Base-by-base conservation (phyloP, 2,888 invertebrate species). In the Hemicrepidius hirtus region DNA sequence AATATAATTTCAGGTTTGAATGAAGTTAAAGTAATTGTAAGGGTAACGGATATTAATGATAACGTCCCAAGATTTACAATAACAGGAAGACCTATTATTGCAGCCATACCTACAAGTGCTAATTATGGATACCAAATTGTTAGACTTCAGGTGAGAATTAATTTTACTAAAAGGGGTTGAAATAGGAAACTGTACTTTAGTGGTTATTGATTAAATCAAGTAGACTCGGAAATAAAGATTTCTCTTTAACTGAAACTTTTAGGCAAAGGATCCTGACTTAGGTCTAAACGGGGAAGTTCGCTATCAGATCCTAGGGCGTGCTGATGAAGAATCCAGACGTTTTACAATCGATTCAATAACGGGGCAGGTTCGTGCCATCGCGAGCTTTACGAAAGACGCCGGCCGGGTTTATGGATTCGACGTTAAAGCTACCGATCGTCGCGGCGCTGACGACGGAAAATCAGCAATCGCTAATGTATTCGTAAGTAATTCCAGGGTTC, bases 401-500 rank as follows among this genome's bases (percentile, higher is more conserved):
- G 95, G 95, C 0, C 89, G 91, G 75, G 93, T 96, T 46, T 95
- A 93, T 81, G 95, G 95, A 0, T 95, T 96, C 81, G 95, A 96
- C 85, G 95, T 96, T 9, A 95, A 95, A 86, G 96, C 95, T 9
- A 95, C 95, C 0, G 96, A 96, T 83, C 90, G 92, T 69, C 88
- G 89, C 21, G 96, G 96, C 0, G 93, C 93, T 49, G 94, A 95
- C 80, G 93, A 94, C 81, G 96, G 96, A 0, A 91, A 91, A 73
- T 95, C 95, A 7, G 92, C 94, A 57, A 95, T 95, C 76, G 93
- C 94, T 62, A 95, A 95, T 84, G 94, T 96, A 71, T 94, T 95
- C 84, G 95, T 94, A 85, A 91, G 93, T 91, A 67, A 70, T 37
- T 24, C 12, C 40, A 49, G 18, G 7, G 7, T n/a, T 57, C 57